These are phyloP conservation scores for Amphilophus citrinellus DNA, from an alignment of 2,113 vertebrate genomes.

Conservation along the genomic window DNA sequence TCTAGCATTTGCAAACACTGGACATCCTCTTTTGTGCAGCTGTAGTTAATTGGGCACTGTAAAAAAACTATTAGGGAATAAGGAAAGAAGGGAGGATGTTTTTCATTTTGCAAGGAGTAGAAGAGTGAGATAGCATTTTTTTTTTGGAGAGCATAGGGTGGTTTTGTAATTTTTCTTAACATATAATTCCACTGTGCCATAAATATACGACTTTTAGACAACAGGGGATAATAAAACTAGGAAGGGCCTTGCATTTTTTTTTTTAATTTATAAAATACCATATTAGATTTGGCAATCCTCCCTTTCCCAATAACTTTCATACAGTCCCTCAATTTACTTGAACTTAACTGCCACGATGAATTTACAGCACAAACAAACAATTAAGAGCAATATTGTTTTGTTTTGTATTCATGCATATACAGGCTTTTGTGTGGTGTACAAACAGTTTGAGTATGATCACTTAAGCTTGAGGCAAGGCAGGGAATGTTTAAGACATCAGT, in stretches of 20 bases:
- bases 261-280: slow-evolving; percentile 4
- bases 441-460: slow-evolving; percentile 39
- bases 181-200: neutral
- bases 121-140: neutral
- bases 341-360: slow-evolving; percentile 56
- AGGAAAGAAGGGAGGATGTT: neutral
- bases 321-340: slow-evolving; percentile 40
- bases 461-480: slow-evolving; percentile 50
- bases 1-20: slow-evolving; percentile 53
- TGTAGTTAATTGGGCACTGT: slow-evolving; percentile 36
- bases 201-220: neutral
- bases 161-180: neutral
- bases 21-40: slow-evolving; percentile 44
- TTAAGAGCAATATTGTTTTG: slow-evolving; percentile 37
- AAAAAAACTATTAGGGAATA: slow-evolving; percentile 1
- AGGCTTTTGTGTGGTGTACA: slow-evolving; percentile 7
- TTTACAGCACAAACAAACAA: slow-evolving; percentile 62
- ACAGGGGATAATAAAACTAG: neutral
- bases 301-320: slow-evolving; percentile 18
- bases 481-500: slow-evolving; percentile 72
- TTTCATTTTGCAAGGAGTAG: neutral
- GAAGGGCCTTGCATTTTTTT: neutral
- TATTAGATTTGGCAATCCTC: neutral
- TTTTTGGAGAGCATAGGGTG: neutral
- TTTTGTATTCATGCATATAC: slow-evolving; percentile 61